Evolutionary conservation across 2,888 invertebrate species (phyloP), one percentile per base, ranked within the genome.

Genomic region (Himalopsyche anomala): DNA sequence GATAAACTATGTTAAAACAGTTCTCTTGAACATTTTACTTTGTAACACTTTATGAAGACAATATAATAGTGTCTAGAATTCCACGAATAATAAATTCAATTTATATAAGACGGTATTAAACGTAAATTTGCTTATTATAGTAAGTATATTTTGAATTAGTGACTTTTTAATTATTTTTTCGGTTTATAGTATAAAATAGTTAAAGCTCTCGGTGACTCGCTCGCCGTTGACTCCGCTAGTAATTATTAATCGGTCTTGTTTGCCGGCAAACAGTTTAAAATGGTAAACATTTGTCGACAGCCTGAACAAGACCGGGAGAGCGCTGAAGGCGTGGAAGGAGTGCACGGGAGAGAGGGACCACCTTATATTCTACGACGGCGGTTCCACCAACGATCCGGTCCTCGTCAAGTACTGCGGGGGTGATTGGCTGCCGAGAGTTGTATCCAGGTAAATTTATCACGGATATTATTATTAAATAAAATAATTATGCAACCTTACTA

Each of bases 321-420:
- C 94, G 54, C 94, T 97, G 89, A 94, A 95, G 87, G 96, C 97
- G 85, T 97, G 97, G 97, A 93, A 95, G 88, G 97, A 97, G 90
- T 97, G 97, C 91, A 96, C 96, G 0, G 95, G 96, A 4, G 96
- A 96, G 90, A 94, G 96, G 82, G 98, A 98, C 91, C 95, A 96
- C 89, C 93, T 98, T 86, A 96, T 97, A 89, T 96, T 98, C 91
- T 97, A 97, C 91, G 98, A 98, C 91, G 98, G 98, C 85, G 95
- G 96, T 83, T 94, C 95, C 56, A 95, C 96, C 17, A 96, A 97
- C 90, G 97, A 97, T 92, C 96, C 97, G 9, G 96, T 97, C 83
- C 93, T 98, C 89, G 95, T 97, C 88, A 96, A 97, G 91, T 97
- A 97, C 92, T 98, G 98, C 91, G 98, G 98, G 17, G 97, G 97